Evolutionary conservation across 2,888 invertebrate species (phyloP).

Genomic region (Drosophila helvetica): DNA sequence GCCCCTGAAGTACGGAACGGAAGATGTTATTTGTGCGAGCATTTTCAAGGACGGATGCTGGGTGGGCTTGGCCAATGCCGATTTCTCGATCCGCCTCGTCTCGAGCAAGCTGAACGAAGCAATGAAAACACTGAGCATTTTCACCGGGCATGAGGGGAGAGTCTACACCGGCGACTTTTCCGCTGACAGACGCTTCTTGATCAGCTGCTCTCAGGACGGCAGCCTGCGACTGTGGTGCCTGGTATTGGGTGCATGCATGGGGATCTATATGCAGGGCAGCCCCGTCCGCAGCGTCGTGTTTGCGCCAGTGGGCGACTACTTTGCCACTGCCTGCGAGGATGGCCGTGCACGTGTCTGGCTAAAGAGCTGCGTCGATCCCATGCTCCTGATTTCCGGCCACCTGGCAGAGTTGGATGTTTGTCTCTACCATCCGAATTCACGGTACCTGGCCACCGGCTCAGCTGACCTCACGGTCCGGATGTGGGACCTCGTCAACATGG

Average conservation of each 20-base stretch:
- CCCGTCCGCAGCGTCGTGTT: constrained; percentile 43
- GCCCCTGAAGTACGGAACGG: neutral
- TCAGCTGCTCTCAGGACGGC: constrained; percentile 48
- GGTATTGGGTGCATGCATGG: constrained; percentile 46
- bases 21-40: constrained; percentile 39
- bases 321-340: constrained; percentile 49
- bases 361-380: constrained; percentile 30
- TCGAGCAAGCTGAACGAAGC: constrained; percentile 41
- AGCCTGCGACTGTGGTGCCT: constrained; percentile 58
- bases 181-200: constrained; percentile 41
- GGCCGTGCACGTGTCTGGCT: constrained; percentile 52
- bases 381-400: constrained; percentile 44
- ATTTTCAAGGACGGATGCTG: constrained; percentile 43
- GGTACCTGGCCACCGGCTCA: constrained; percentile 60
- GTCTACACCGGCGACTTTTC: constrained; percentile 48
- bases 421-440: constrained; percentile 54
- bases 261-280: constrained; percentile 48
- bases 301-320: constrained; percentile 50
- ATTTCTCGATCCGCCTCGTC: constrained; percentile 30
- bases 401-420: constrained; percentile 46
- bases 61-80: constrained; percentile 39
- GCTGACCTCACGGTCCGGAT: constrained; percentile 54
- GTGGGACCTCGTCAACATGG: constrained; percentile 48
- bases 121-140: constrained; percentile 40
- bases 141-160: constrained; percentile 48